These are phyloP conservation scores for Chymomyza fuscimana DNA, from an alignment of 2,888 invertebrate genomes.

Conservation along the genomic window DNA sequence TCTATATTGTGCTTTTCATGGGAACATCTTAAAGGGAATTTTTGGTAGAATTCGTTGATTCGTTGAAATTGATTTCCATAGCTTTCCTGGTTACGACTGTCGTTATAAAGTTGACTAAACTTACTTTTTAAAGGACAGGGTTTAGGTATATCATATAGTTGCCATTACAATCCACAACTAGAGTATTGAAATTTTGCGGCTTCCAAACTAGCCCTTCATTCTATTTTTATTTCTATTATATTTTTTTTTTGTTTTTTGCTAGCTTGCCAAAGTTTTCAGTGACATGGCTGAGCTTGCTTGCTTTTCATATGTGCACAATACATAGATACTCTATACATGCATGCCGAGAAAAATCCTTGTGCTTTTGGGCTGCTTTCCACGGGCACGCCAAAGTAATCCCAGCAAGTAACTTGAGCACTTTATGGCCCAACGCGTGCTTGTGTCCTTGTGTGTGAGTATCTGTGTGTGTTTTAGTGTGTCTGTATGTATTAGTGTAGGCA, in stretches of 20 bases:
- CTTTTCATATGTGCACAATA: neutral
- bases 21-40: no score
- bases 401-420: conserved; percentile 67
- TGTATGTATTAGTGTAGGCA: conserved; percentile 10
- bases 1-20: no score
- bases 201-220: neutral
- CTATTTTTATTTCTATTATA: no score
- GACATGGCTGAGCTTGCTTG: neutral
- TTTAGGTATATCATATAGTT: no score
- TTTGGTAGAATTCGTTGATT: no score
- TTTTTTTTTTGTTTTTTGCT: neutral
- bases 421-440: conserved; percentile 55
- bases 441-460: conserved; percentile 23
- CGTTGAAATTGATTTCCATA: no score
- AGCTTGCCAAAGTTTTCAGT: conserved; percentile 6
- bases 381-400: conserved; percentile 48
- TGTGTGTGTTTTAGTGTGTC: conserved; percentile 4
- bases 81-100: no score
- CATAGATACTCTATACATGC: neutral
- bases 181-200: neutral
- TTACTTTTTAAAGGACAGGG: no score
- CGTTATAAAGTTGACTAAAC: no score
- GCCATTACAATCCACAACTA: neutral
- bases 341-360: neutral
- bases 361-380: neutral